phyloP scores from a whole-genome alignment of 2,888 invertebrate species.

The Dicyrtomina minuta region DNA sequence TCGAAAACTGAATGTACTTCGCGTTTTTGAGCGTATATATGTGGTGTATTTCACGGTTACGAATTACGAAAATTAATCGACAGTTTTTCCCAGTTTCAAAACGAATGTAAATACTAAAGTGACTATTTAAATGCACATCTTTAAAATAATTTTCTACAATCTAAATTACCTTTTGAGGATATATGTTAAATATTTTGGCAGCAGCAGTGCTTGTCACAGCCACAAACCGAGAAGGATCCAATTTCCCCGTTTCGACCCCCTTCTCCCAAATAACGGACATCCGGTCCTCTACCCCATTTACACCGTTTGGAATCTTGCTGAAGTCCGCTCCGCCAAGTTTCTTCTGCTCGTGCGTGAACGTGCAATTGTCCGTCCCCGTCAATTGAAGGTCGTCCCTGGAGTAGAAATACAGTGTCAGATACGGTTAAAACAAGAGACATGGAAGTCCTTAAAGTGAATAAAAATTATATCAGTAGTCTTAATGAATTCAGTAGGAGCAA shows the following conservation, averaged over 20 bases:
- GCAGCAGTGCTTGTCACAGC: conserved; percentile 95
- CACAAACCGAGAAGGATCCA: conserved; percentile 92
- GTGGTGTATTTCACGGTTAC: too few species aligned
- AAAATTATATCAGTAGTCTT: background rate
- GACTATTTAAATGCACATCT: too few species aligned
- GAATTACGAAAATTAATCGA: too few species aligned
- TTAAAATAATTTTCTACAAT: too few species aligned
- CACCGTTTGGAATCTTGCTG: conserved; percentile 92
- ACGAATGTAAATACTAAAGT: too few species aligned
- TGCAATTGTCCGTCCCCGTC: conserved; percentile 95
- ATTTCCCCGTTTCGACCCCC: conserved; percentile 82
- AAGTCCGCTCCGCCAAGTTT: conserved; percentile 84
- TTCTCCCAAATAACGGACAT: conserved; percentile 98
- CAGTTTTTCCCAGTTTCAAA: too few species aligned
- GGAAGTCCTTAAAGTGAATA: too few species aligned
- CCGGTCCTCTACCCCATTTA: conserved; percentile 95
- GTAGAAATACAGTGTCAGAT: too few species aligned
- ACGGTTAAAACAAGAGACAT: too few species aligned
- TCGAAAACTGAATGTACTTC: too few species aligned
- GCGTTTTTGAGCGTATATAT: too few species aligned
- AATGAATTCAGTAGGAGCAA: too few species aligned
- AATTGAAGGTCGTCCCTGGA: conserved; percentile 90
- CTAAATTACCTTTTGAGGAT: conserved; percentile 76
- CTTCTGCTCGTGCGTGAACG: conserved; percentile 89
- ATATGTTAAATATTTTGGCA: conserved; percentile 96